A percentile compares a stretch with the other conserved stretches of the same genome.
Evolutionary conservation across 2,113 vertebrate genomes (phyloP).

Genomic region (Oreocharis arfaki): DNA sequence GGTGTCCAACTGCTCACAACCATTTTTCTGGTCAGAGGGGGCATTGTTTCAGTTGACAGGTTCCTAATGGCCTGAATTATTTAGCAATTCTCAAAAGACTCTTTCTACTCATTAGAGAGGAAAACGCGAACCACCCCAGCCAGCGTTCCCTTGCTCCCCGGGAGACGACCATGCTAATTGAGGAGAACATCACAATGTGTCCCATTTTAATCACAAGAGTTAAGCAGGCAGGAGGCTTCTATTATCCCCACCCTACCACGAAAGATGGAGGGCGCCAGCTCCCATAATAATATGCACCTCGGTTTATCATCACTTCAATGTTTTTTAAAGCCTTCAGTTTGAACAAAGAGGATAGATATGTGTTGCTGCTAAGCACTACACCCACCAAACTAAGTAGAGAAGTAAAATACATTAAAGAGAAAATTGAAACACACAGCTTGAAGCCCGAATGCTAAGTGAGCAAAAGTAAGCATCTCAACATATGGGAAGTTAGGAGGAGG

Average conservation of each 20-base stretch:
- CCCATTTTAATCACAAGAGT: constrained; percentile 26
- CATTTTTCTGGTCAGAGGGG: constrained; percentile 42
- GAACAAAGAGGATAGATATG: background rate
- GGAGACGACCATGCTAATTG: constrained; percentile 48
- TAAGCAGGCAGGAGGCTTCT: constrained; percentile 16
- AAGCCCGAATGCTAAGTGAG: background rate
- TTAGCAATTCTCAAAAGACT: constrained; percentile 59
- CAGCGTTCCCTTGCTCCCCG: background rate
- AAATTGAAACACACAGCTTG: background rate
- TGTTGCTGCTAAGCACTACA: background rate
- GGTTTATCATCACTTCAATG: background rate
- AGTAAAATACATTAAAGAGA: background rate
- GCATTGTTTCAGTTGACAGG: constrained; percentile 63
- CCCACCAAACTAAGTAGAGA: background rate
- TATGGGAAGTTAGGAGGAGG: background rate
- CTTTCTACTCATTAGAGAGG: constrained; percentile 36
- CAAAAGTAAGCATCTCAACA: background rate
- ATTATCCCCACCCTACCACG: background rate
- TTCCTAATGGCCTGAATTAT: constrained; percentile 67
- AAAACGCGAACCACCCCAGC: background rate
- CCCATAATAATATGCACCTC: background rate
- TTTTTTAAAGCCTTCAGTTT: background rate
- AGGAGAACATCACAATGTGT: constrained; percentile 38
- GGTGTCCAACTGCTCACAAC: constrained; percentile 31
- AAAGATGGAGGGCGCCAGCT: background rate